These are phyloP conservation scores for Forpus xanthops DNA, from an alignment of 2,797 vertebrate genomes.

Conservation along the genomic window DNA sequence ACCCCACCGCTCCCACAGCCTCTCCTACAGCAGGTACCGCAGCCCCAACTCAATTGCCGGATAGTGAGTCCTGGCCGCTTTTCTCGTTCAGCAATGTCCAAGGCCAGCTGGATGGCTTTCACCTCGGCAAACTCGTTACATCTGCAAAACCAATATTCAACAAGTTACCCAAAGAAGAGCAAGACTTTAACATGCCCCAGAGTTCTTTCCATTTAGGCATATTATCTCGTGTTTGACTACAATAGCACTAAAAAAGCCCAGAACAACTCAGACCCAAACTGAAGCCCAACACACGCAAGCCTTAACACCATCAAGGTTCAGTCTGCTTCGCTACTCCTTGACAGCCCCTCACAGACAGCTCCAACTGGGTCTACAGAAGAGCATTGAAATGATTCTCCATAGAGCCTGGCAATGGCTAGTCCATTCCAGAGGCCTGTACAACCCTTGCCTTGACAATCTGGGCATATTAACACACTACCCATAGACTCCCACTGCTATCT, in stretches of 20 bases:
- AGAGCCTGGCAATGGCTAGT: background rate
- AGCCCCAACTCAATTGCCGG: no score
- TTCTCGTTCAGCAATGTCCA: background rate
- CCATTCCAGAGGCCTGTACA: background rate
- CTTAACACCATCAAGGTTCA: background rate
- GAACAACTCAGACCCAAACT: background rate
- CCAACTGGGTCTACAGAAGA: background rate
- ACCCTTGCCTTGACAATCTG: background rate
- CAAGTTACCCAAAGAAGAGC: background rate
- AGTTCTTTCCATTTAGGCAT: background rate
- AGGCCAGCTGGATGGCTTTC: no score
- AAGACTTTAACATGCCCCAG: background rate
- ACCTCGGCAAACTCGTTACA: background rate
- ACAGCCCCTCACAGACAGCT: background rate
- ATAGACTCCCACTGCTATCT: background rate
- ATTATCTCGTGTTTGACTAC: background rate
- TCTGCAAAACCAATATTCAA: background rate
- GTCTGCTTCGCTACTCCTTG: background rate
- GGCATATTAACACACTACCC: background rate
- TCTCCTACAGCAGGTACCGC: no score
- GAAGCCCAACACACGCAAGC: background rate
- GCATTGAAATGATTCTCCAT: background rate
- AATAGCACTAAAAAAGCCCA: background rate
- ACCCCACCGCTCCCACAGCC: no score
- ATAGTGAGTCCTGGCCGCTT: fast-evolving